These are phyloP conservation scores for Karalla daura DNA, from an alignment of 2,797 vertebrate species.

Conservation along the genomic window DNA sequence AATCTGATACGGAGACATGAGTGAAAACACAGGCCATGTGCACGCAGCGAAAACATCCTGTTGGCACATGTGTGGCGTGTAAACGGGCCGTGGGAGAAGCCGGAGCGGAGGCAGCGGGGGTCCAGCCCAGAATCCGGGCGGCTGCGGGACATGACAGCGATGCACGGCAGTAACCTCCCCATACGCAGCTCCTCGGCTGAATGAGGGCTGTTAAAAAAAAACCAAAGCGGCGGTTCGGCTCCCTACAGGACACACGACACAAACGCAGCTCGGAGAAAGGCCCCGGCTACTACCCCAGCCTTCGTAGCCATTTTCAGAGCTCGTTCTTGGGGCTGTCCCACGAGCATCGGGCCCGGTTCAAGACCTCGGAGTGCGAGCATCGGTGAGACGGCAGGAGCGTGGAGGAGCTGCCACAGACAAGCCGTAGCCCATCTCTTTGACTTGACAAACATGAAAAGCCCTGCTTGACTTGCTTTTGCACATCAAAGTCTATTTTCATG, in stretches of 20 bases:
- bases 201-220: too few species aligned
- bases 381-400: background rate
- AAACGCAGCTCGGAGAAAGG: too few species aligned
- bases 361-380: background rate
- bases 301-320: background rate
- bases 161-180: too few species aligned
- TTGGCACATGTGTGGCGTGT: conserved; percentile 52
- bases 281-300: background rate
- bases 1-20: conserved; percentile 46
- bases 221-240: too few species aligned
- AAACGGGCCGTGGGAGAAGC: conserved; percentile 46
- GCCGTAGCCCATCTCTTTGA: background rate
- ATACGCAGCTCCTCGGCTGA: too few species aligned
- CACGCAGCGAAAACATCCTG: conserved; percentile 69
- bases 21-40: conserved; percentile 61
- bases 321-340: background rate
- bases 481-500: background rate
- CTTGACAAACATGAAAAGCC: background rate
- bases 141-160: conserved; percentile 2
- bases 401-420: background rate
- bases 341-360: background rate
- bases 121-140: background rate
- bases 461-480: background rate
- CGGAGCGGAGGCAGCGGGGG: conserved; percentile 15
- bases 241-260: too few species aligned